A percentile compares a stretch with the other conserved stretches of the same genome.
Evolutionary conservation across 2,888 invertebrate genomes (phyloP).

Genomic region (Periphyllus acericola): DNA sequence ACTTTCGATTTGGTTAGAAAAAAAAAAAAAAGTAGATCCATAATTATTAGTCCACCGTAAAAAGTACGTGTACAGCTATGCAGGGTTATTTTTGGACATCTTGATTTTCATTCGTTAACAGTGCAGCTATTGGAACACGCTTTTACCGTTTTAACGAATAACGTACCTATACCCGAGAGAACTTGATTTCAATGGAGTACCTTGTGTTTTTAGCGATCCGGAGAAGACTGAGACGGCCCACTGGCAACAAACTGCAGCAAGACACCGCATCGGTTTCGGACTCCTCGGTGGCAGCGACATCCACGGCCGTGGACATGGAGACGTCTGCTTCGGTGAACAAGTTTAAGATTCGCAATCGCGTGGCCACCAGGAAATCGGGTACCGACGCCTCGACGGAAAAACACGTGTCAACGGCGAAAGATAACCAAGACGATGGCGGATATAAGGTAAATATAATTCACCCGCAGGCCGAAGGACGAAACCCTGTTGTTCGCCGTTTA

Average conservation of each 20-base stretch:
- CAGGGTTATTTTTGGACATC: too few relatives aligned
- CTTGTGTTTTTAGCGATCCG: constrained; percentile 71
- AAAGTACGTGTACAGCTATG: too few relatives aligned
- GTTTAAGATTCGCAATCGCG: constrained; percentile 73
- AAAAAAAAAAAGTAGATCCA: too few relatives aligned
- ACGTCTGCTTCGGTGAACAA: constrained; percentile 75
- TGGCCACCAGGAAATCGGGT: constrained; percentile 64
- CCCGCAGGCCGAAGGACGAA: not conserved
- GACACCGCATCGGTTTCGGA: constrained; percentile 67
- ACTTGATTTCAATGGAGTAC: too few relatives aligned
- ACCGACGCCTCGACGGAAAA: constrained; percentile 51
- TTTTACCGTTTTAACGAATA: too few relatives aligned
- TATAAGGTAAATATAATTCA: constrained; percentile 72
- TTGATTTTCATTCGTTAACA: too few relatives aligned
- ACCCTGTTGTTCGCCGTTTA: not conserved
- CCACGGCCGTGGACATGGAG: constrained; percentile 73
- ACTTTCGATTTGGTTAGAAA: too few relatives aligned
- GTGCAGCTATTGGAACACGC: too few relatives aligned
- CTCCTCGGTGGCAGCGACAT: constrained; percentile 69
- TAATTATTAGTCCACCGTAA: too few relatives aligned
- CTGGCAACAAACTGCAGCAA: constrained; percentile 49
- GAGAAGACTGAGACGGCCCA: constrained; percentile 72
- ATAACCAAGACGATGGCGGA: constrained; percentile 76
- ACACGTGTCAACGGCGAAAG: constrained; percentile 69
- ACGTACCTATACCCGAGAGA: too few relatives aligned